Base-by-base conservation (phyloP, 2,113 vertebrate species). In the Jacana jacana region DNA sequence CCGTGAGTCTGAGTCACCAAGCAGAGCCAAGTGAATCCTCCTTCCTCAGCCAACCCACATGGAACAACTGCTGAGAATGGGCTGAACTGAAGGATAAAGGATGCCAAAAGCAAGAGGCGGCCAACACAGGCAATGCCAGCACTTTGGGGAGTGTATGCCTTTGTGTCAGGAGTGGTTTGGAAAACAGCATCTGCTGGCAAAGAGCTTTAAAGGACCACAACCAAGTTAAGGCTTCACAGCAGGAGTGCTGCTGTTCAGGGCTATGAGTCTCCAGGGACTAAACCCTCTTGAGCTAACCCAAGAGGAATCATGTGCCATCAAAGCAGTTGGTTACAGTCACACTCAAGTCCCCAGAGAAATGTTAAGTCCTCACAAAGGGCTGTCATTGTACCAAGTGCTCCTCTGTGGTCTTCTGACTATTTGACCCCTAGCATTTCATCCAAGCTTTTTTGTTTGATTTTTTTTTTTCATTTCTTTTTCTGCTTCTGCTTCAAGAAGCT, bases 281-380 rank as follows among this genome's bases (percentile, higher is more conserved):
- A 46, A 7, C 44, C 44, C 17, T 46, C 44, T 46, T 46, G 17
- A 46, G 27, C 44, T 81, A 51, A 61, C 37, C 17, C 33, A 13
- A n/a, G 31, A 48, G 46, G 46, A 37, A 78, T 16, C 15, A 35
- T 1, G 1, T 51, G 23, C 27, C 64, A 82, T 25, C 60, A n/a
- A 11, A 28, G 31, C 13, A 46, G 39, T 30, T 4, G 1, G 40
- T 27, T 51, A 76, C 1, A 0, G 35, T 31, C 5, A 2, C 0
- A 2, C 35, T 64, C 2, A 1, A 91, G n/a, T 37, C 51, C n/a
- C 68, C 66, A 68, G 44, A 42, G 44, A 89, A 91, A 87, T n/a
- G 60, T 65, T 81, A 93, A 64, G 30, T 48, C 15, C 40, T 10
- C 10, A 40, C 16, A 60, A 57, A 90, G 37, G 31, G 28, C 65